Base-by-base conservation (phyloP, 1,140 invertebrate genomes). In the Musca domestica region DNA sequence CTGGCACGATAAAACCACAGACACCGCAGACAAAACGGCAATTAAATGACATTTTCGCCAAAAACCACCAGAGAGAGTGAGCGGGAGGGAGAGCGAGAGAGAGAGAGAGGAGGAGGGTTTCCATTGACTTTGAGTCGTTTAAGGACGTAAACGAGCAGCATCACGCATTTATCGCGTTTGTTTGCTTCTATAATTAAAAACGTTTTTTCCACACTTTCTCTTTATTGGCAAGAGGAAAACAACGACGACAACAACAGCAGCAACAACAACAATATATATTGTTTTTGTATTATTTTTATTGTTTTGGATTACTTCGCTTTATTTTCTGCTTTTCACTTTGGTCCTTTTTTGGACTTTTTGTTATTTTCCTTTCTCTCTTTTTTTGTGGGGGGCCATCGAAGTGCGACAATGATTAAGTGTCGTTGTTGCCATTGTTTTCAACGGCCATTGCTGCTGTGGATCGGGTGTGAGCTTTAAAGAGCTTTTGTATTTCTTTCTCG, bases 381-480 rank as follows among this genome's bases (percentile, higher is more conserved):
- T 12, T 12, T 10, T 41, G 6, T 41, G 34, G 34, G 34, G 34
- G 34, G 12, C 34, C 34, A 41, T 41, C 34, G 34, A 41, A 61
- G 56, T 61, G 56, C 56, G 56, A 61, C 56, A 61, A 61, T 61
- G 30, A 61, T 61, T 61, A 61, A 61, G 56, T 61, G 56, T 61
- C 56, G 27, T 61, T 61, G 41, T 61, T 34, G 56, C 56, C 27
- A 61, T 34, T 61, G 34, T 61, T 27, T 61, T 61, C 17, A 61
- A 61, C 27, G 17, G 27, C 25, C 30, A 61, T 17, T 61, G 30
- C 34, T 41, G 41, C n/a, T 19, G 25, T 9, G 27, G 30, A 10
- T 51, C 20, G 20, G 17, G 4, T 51, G 17, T 20, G 2, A 20
- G 17, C 48, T 41, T 41, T 12, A 41, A 41, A 41, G 34, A 41